Conservation (phyloP, 2,797 vertebrate genomes). For the Mionectes olivaceus region DNA sequence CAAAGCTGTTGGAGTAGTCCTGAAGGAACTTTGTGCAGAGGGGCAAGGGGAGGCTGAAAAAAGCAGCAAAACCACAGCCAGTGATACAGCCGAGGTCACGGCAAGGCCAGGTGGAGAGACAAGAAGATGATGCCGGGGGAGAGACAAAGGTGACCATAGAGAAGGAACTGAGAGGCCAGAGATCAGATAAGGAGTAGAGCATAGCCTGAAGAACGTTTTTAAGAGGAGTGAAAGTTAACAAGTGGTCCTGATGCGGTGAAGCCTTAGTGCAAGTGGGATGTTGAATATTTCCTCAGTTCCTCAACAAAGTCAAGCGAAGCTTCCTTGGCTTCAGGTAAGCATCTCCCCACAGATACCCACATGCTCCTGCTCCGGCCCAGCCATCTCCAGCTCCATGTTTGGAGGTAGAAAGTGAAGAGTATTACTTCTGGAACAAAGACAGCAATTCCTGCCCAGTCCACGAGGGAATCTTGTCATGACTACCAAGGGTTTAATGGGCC, state of each 20-base stretch:
- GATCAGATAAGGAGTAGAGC: conserved; percentile 58
- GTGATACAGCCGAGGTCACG: not conserved
- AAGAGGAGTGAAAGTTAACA: conserved; percentile 45
- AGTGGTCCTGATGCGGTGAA: conserved; percentile 58
- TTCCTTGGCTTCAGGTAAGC: conserved; percentile 13
- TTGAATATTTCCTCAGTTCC: conserved; percentile 65
- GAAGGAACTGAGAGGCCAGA: conserved; percentile 67
- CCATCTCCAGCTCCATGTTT: not conserved
- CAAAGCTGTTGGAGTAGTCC: not conserved
- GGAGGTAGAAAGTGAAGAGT: not conserved
- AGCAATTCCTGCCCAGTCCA: not conserved
- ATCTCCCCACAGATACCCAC: not conserved
- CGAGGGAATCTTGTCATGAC: not conserved
- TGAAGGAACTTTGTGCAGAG: not conserved
- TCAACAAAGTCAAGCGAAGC: not conserved
- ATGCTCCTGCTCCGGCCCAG: not conserved
- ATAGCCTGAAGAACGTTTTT: conserved; percentile 7
- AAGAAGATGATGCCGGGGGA: conserved; percentile 31
- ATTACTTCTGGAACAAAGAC: not conserved
- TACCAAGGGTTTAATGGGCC: not conserved
- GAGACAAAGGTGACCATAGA: conserved; percentile 26
- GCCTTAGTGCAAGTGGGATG: conserved; percentile 46
- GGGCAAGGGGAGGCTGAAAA: not conserved
- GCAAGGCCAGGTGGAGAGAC: conserved; percentile 5
- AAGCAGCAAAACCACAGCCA: not conserved